A percentile compares a stretch with the other conserved stretches of the same genome.
Evolutionary conservation across 2,888 invertebrate species (phyloP).

Genomic region (Erebia palarica): DNA sequence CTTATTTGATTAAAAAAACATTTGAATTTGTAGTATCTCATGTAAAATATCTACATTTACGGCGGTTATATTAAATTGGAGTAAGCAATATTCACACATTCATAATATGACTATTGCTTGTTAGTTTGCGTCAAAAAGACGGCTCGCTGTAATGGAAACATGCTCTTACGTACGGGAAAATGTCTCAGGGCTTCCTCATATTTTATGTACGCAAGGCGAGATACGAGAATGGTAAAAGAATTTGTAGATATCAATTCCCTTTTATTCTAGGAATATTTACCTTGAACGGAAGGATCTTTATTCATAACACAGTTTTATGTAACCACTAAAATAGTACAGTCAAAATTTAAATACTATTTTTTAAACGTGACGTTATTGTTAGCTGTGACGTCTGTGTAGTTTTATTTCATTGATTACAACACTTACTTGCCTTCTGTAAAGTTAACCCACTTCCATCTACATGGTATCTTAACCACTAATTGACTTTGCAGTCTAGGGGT

Average conservation of each 20-base stretch:
- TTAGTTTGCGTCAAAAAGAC: neutral
- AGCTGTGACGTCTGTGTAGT: neutral
- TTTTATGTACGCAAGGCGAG: slow-evolving; percentile 15
- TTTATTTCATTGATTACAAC: no score
- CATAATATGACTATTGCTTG: neutral
- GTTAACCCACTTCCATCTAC: neutral
- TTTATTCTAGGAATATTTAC: slow-evolving; percentile 12
- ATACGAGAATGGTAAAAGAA: slow-evolving; percentile 17
- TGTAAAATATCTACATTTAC: no score
- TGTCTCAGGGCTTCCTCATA: slow-evolving; percentile 15
- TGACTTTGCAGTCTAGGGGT: neutral
- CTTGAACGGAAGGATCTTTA: neutral
- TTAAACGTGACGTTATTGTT: neutral
- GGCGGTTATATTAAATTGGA: no score
- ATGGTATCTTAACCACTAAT: neutral
- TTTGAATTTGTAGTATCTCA: no score
- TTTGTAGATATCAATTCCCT: slow-evolving; percentile 14
- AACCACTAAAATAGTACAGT: neutral
- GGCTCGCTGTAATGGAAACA: neutral
- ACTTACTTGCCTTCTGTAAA: no score
- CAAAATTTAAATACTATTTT: neutral
- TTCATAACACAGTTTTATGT: neutral
- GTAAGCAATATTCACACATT: no score
- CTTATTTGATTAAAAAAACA: no score
- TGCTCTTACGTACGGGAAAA: neutral